phyloP scores from a whole-genome alignment of 2,113 vertebrate genomes.

The Lophura nycthemera region DNA sequence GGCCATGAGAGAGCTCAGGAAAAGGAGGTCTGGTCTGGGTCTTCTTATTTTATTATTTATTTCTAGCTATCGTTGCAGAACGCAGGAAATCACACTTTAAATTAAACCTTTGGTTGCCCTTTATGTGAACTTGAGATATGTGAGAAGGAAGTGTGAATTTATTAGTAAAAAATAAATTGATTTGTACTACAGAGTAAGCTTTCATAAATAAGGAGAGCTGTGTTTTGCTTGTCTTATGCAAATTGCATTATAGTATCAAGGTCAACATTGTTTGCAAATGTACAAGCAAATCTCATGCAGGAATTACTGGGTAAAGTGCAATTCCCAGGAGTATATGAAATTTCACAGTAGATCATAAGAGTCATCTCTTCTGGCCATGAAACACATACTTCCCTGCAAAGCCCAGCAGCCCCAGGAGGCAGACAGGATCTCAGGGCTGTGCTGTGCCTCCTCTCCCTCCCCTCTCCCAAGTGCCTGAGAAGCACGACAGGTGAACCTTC shows the following conservation, averaged over 20 bases:
- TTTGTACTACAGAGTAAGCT: not conserved
- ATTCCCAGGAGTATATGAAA: not conserved
- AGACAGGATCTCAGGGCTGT: not conserved
- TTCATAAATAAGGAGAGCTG: not conserved
- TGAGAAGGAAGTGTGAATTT: not conserved
- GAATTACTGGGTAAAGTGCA: not conserved
- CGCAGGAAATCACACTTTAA: not conserved
- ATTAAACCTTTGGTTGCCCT: not conserved
- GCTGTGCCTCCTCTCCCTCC: not conserved
- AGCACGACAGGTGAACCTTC: conserved; percentile 60
- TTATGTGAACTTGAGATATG: conserved; percentile 14
- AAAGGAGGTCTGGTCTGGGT: not conserved
- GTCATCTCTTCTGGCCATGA: not conserved
- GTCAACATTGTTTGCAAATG: conserved; percentile 38
- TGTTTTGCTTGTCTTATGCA: not conserved
- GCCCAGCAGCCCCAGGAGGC: too few species aligned
- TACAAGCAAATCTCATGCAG: not conserved
- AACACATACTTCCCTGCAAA: not conserved
- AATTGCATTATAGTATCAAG: not conserved
- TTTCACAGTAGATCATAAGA: not conserved
- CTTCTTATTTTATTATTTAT: not conserved
- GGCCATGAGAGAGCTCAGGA: not conserved
- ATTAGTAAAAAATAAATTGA: conserved; percentile 21
- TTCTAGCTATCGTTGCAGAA: not conserved
- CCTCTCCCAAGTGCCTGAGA: conserved; percentile 26